Percentiles rank a stretch among this genome's conserved stretches.
Evolutionary conservation across 37 sponge, comb jelly and placozoan species (phyloP).

Genomic region (Lycopodina hypogea): DNA sequence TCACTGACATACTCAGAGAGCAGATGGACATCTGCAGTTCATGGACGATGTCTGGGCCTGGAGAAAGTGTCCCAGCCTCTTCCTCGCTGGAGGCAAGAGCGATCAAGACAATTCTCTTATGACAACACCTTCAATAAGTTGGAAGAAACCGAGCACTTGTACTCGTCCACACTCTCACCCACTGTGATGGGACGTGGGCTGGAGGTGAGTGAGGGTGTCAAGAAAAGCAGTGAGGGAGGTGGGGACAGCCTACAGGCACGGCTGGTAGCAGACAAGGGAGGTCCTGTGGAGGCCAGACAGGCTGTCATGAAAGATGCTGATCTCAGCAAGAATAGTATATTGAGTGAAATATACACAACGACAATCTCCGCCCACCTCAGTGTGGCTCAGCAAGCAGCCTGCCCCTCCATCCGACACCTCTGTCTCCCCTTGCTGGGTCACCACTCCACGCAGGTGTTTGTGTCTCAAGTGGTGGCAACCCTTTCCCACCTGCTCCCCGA

Average conservation of each 20-base stretch:
- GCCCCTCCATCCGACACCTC: conserved; percentile 7
- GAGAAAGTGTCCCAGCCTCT: not conserved
- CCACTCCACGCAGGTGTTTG: conserved; percentile 18
- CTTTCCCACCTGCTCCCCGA: conserved; percentile 8
- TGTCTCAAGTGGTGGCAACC: conserved; percentile 1
- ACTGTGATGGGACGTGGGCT: not conserved
- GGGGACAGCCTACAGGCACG: no score
- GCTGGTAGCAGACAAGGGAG: conserved; percentile 13
- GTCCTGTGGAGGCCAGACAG: conserved; percentile 9
- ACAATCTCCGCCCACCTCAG: conserved; percentile 14
- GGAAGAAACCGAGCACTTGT: not conserved
- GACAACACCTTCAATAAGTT: not conserved
- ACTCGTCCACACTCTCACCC: not conserved
- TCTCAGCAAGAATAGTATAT: conserved; percentile 9
- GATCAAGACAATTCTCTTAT: not conserved
- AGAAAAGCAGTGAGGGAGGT: not conserved
- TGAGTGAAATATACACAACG: conserved; percentile 9
- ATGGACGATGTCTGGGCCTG: no score
- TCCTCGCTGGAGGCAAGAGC: not conserved
- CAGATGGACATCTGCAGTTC: not conserved
- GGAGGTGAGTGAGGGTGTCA: not conserved
- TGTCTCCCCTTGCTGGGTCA: conserved; percentile 15
- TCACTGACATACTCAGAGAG: not conserved
- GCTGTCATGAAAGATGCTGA: conserved; percentile 12
- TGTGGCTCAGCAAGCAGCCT: not conserved